phyloP scores from a whole-genome alignment of 30 jellyfish, hydroid and myxozoan genomes.

The Haliclystus octoradiatus region DNA sequence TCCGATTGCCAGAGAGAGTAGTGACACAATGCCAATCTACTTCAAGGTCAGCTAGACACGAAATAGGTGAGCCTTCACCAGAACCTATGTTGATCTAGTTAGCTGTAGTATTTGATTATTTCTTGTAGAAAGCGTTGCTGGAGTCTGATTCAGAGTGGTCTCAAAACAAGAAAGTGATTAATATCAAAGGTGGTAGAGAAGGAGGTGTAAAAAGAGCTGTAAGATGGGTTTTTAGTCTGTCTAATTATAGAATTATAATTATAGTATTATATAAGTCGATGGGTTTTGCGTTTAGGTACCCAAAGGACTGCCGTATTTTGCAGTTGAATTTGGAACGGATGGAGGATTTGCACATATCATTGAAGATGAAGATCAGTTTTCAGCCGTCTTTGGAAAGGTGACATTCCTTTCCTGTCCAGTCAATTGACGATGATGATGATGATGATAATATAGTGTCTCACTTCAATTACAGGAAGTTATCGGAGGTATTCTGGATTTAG shows the following conservation, averaged over 20 bases:
- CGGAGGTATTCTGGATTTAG: conserved; percentile 76
- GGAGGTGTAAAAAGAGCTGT: conserved; percentile 66
- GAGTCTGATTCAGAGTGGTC: conserved; percentile 89
- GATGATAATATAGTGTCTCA: background rate
- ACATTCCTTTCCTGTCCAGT: background rate
- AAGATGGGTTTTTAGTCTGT: background rate
- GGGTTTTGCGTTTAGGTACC: conserved; percentile 79
- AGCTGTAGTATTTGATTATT: background rate
- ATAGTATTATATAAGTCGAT: background rate
- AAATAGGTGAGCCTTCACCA: too few relatives aligned
- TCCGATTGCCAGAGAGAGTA: conserved; percentile 69
- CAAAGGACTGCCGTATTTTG: conserved; percentile 79
- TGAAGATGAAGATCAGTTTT: conserved; percentile 66
- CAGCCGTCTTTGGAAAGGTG: conserved; percentile 75
- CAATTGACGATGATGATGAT: background rate
- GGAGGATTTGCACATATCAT: conserved; percentile 93
- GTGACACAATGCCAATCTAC: conserved; percentile 83
- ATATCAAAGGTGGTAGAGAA: conserved; percentile 16
- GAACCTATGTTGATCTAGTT: too few relatives aligned
- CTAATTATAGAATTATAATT: background rate
- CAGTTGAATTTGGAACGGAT: conserved; percentile 83
- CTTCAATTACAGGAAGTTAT: conserved; percentile 45
- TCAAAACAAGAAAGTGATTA: conserved; percentile 59
- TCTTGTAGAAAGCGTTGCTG: conserved; percentile 60
- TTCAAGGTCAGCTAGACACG: conserved; percentile 71